phyloP scores from a whole-genome alignment of 64 coral and sea anemone species.

The Actinia tenebrosa region DNA sequence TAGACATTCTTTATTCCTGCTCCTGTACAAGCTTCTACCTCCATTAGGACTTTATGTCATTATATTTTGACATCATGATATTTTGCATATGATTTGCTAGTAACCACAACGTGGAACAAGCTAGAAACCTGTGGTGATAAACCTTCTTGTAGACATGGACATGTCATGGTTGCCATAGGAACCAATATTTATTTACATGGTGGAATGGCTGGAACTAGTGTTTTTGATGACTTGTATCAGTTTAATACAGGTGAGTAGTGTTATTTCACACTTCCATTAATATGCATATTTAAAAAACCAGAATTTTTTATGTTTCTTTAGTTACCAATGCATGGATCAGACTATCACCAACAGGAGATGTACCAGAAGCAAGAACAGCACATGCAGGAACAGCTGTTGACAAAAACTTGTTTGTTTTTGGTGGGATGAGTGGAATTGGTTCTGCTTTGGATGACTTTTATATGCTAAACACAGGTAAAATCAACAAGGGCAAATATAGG shows the following conservation, averaged over 20 bases:
- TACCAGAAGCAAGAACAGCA: constrained; percentile 62
- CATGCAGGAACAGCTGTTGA: constrained; percentile 59
- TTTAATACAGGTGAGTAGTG: constrained; percentile 57
- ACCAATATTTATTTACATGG: constrained; percentile 85
- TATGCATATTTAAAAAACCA: too few relatives aligned
- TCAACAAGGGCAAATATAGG: too few relatives aligned
- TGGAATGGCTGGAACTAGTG: constrained; percentile 81
- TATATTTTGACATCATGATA: background rate
- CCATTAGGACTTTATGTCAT: background rate
- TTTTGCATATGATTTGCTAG: constrained; percentile 22
- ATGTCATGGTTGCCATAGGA: constrained; percentile 78
- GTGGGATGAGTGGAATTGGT: constrained; percentile 82
- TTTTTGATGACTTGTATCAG: constrained; percentile 77
- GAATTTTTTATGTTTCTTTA: constrained; percentile 19
- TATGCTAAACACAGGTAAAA: constrained; percentile 65
- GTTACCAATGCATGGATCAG: constrained; percentile 54
- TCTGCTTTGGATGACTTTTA: constrained; percentile 72
- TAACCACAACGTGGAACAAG: constrained; percentile 51
- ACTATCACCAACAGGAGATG: constrained; percentile 41
- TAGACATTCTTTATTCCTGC: background rate
- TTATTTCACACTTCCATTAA: too few relatives aligned
- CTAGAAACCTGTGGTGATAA: constrained; percentile 33
- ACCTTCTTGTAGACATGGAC: constrained; percentile 74
- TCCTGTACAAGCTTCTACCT: background rate
- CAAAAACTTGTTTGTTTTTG: constrained; percentile 56